Conservation (phyloP, 1,140 invertebrate genomes). For the Wiebesia pumilae region DNA sequence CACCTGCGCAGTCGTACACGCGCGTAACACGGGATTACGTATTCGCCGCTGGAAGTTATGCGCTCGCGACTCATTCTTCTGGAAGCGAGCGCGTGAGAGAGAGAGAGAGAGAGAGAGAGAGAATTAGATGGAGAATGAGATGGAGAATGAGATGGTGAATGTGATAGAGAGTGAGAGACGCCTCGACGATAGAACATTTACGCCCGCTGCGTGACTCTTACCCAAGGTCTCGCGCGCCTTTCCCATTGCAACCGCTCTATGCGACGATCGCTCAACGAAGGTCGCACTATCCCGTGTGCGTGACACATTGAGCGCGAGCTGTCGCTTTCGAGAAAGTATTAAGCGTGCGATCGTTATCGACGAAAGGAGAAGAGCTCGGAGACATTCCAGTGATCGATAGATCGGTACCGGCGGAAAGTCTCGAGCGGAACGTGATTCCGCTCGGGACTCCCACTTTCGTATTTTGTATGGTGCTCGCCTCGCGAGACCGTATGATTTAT, state of each 20-base stretch:
- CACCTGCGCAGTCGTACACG: slow-evolving; percentile 54
- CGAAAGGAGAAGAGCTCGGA: no score
- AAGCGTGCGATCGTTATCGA: background rate
- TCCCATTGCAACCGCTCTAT: slow-evolving; percentile 60
- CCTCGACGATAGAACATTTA: slow-evolving; percentile 35
- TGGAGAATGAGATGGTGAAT: slow-evolving; percentile 55
- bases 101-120: background rate
- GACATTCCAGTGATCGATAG: background rate
- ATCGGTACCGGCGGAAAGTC: background rate
- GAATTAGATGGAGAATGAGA: no score
- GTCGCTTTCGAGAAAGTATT: slow-evolving; percentile 1
- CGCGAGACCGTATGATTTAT: no score
- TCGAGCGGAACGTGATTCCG: no score
- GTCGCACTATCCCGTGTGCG: slow-evolving; percentile 48
- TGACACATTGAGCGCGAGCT: slow-evolving; percentile 22
- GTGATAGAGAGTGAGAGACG: slow-evolving; percentile 55
- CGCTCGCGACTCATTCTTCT: slow-evolving; percentile 24
- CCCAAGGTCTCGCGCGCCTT: slow-evolving; percentile 69
- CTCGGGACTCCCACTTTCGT: no score
- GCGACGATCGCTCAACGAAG: background rate
- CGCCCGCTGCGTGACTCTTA: slow-evolving; percentile 65
- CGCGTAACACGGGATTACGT: slow-evolving; percentile 61
- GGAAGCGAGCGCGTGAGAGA: slow-evolving; percentile 59
- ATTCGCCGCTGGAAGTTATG: slow-evolving; percentile 47
- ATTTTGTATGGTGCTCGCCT: no score